Evolutionary conservation across 2,797 vertebrate species (phyloP), one percentile per base, ranked within the genome.

Genomic region (Channa striata): DNA sequence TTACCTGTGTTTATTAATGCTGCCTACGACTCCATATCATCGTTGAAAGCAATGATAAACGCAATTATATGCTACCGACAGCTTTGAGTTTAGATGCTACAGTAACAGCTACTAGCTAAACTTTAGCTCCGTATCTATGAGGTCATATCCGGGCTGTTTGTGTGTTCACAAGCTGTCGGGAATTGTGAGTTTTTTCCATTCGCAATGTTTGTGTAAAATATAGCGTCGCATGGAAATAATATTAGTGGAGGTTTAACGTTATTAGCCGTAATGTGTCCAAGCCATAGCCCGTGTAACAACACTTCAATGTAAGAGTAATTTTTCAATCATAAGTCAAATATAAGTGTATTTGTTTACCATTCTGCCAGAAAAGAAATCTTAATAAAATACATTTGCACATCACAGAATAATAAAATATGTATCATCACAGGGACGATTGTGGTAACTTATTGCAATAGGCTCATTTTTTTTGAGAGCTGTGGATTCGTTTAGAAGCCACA

Each of bases 81-180:
- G 69, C 37, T 20, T 77, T 70, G 71, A 63, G 71, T 80, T 63
- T 50, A 12, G 50, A 52, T 36, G 19, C 80, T 84, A 78, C 61
- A 77, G 25, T 39, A n/a, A 64, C 21, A 30, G 77, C 74, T 80
- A 72, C 52, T 11, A 56, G 83, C 77, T 68, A 80, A 76, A 82
- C 71, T 84, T 82, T 77, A 25, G 48, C 73, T 91, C 82, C 79
- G 68, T 54, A 36, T 11, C 30, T 42, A 46, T 64, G 59, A 6
- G 17, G 73, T 89, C 86, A 91, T 53, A 72, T 89, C 90, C 89
- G 90, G 86, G 7, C 0, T 25, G 7, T 2, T 0, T 30, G 20
- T 14, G 3, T 5, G 11, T 68, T 85, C 37, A 36, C 0, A 0
- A 2, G 3, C 36, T 50, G 5, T 63, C 1, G 74, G 80, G 78